Evolutionary conservation across 2,888 invertebrate species (phyloP).

Genomic region (Chymomyza procnemis): DNA sequence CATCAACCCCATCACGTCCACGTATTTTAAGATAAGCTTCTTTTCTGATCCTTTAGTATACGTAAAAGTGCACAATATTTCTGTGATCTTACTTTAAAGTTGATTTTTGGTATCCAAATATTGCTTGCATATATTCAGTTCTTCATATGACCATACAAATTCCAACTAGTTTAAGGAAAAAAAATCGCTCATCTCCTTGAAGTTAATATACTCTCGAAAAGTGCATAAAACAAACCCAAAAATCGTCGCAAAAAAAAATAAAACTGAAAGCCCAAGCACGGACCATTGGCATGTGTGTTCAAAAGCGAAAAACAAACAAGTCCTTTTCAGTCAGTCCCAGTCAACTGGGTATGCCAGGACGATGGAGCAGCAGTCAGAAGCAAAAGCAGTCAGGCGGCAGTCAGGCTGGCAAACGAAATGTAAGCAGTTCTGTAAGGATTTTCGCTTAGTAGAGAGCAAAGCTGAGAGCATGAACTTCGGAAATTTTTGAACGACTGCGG

Average conservation of each 20-base stretch:
- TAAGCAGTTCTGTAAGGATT: constrained; percentile 58
- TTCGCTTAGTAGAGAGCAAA: constrained; percentile 58
- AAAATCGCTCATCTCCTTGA: too few species aligned
- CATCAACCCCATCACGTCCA: too few species aligned
- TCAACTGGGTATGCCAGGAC: constrained; percentile 9
- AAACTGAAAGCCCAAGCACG: not conserved
- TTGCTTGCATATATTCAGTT: too few species aligned
- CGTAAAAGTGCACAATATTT: too few species aligned
- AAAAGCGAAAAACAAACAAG: constrained; percentile 18
- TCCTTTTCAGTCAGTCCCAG: constrained; percentile 1
- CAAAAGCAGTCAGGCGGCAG: constrained; percentile 8
- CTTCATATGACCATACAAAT: too few species aligned
- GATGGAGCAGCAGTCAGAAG: not conserved
- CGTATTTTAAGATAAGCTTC: too few species aligned
- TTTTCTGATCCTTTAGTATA: too few species aligned
- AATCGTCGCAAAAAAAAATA: not conserved
- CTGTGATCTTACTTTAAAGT: too few species aligned
- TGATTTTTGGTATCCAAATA: too few species aligned
- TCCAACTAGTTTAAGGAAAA: too few species aligned
- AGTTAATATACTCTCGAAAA: not conserved
- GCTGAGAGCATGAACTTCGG: too few species aligned
- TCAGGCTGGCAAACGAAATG: constrained; percentile 22
- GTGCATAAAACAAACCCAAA: not conserved
- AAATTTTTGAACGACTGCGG: not conserved
- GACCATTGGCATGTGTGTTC: not conserved